A percentile compares a stretch with the other conserved stretches of the same genome.
Evolutionary conservation across 2,888 invertebrate species (phyloP).

Genomic region (Sympetrum striolatum): DNA sequence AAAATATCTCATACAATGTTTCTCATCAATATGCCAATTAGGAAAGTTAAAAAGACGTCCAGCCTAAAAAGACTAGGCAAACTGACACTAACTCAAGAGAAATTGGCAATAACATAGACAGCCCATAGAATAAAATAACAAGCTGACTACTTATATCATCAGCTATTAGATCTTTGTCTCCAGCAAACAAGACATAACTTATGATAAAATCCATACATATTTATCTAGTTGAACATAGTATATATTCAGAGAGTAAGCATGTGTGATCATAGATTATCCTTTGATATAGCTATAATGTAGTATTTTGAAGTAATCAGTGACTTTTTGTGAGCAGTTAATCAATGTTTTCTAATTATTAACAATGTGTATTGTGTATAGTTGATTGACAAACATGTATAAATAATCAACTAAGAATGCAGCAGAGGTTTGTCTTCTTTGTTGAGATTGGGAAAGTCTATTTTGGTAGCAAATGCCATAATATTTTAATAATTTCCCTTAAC

Average conservation of each 20-base stretch:
- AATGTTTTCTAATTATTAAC: slow-evolving; percentile 12
- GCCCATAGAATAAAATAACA: neutral
- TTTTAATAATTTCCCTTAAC: neutral
- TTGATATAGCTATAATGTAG: neutral
- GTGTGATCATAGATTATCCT: slow-evolving; percentile 6
- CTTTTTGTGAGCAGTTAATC: neutral
- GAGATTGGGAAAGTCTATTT: slow-evolving; percentile 29
- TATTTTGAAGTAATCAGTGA: neutral
- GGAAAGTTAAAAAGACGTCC: neutral
- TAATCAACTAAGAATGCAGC: neutral
- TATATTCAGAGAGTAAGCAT: neutral
- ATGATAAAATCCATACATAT: neutral
- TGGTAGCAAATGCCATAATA: slow-evolving; percentile 4
- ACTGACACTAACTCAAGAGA: neutral
- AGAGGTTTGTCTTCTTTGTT: slow-evolving; percentile 25
- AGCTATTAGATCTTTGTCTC: neutral
- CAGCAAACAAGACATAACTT: neutral
- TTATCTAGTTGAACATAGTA: neutral
- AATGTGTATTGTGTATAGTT: neutral
- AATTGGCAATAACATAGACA: slow-evolving; percentile 11
- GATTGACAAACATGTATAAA: neutral
- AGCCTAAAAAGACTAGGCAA: neutral
- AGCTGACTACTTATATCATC: neutral
- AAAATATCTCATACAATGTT: neutral
- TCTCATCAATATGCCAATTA: slow-evolving; percentile 7